Percentiles rank a stretch among this genome's conserved stretches.
phyloP scores from a whole-genome alignment of 1,140 invertebrate genomes.

The Babylonia areolata region DNA sequence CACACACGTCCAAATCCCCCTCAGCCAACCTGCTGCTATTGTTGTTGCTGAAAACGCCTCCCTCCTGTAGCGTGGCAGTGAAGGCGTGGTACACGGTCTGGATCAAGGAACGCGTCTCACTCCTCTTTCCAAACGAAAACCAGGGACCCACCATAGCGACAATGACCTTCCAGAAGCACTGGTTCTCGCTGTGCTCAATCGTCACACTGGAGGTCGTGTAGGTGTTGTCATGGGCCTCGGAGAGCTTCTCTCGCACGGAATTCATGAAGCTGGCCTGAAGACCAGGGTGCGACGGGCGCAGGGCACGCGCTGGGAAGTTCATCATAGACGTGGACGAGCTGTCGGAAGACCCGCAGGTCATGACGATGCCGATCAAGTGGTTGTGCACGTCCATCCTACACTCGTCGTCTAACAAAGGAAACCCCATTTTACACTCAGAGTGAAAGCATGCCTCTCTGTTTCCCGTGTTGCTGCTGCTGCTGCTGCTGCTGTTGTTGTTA shows the following conservation, averaged over 20 bases:
- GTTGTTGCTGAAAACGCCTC: background rate
- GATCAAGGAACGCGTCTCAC: background rate
- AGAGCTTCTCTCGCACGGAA: background rate
- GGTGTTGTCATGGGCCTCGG: background rate
- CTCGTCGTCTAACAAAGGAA: background rate
- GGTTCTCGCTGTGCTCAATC: background rate
- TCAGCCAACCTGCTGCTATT: background rate
- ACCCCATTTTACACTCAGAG: background rate
- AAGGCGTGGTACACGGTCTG: background rate
- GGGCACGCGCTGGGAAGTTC: background rate
- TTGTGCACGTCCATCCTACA: background rate
- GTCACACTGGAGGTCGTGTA: background rate
- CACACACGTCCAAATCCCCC: background rate
- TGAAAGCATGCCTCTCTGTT: too few species aligned
- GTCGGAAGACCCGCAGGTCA: background rate
- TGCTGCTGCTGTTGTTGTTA: background rate
- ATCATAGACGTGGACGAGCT: background rate
- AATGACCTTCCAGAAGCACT: background rate
- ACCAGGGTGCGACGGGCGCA: background rate
- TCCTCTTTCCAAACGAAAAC: background rate
- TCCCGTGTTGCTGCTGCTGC: background rate
- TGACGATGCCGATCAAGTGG: background rate
- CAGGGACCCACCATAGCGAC: background rate
- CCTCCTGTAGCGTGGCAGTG: background rate
- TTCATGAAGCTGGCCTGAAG: background rate